Conservation (phyloP, 2,797 vertebrate species). For the Tragelaphus oryx region DNA sequence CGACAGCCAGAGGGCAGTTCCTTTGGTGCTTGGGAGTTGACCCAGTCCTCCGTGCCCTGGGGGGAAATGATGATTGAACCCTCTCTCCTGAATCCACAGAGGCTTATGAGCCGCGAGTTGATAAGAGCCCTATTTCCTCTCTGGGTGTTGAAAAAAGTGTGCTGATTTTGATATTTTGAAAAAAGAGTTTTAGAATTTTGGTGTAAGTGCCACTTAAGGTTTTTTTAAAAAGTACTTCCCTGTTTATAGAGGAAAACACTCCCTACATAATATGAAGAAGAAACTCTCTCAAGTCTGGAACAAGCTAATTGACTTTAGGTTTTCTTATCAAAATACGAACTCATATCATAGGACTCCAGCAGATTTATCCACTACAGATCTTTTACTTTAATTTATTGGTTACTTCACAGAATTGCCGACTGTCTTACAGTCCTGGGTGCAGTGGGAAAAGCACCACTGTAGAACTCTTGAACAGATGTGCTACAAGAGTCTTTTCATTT, state of each 20-base stretch:
- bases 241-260: constrained; percentile 66
- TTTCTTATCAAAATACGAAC: constrained; percentile 74
- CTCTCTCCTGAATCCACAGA: background rate
- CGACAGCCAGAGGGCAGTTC: background rate
- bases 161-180: constrained; percentile 65
- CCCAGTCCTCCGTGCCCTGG: background rate
- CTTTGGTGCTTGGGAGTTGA: background rate
- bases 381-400: constrained; percentile 81
- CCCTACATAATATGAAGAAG: constrained; percentile 43
- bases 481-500: constrained; percentile 83
- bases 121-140: constrained; percentile 38
- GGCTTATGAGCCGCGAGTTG: background rate
- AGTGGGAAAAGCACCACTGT: constrained; percentile 71
- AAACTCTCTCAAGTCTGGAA: constrained; percentile 56
- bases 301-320: constrained; percentile 75
- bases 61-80: background rate
- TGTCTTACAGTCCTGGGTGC: constrained; percentile 61
- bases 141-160: constrained; percentile 29
- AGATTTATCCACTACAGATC: constrained; percentile 76
- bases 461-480: constrained; percentile 83
- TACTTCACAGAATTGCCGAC: constrained; percentile 78
- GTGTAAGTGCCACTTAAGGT: constrained; percentile 57
- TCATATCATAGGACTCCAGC: constrained; percentile 56
- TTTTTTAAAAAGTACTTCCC: constrained; percentile 53
- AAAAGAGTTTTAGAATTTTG: constrained; percentile 53